These are phyloP conservation scores for Anthoscopus minutus DNA, from an alignment of 2,113 vertebrate species.

Conservation along the genomic window DNA sequence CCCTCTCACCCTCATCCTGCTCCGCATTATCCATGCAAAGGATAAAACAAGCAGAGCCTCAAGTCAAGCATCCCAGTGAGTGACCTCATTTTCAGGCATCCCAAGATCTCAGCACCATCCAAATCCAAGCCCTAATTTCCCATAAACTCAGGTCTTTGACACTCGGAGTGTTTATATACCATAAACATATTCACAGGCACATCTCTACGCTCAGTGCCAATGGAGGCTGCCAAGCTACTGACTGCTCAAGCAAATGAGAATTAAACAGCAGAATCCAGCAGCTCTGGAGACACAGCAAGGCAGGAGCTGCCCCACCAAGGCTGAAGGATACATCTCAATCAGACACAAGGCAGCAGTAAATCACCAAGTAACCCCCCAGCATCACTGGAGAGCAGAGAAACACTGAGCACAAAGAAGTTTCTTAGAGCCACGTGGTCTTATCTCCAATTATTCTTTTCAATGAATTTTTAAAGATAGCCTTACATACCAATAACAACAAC, in stretches of 20 bases:
- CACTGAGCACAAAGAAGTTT: neutral
- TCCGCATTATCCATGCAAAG: neutral
- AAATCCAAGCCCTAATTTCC: neutral
- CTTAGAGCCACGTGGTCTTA: neutral
- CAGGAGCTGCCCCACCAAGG: neutral
- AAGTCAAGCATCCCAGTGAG: neutral
- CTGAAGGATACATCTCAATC: slow-evolving; percentile 29
- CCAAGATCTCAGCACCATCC: neutral
- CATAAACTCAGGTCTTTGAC: neutral
- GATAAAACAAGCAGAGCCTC: neutral
- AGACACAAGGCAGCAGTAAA: neutral
- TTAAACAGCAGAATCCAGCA: neutral
- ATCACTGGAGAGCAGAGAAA: neutral
- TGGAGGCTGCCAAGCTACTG: neutral
- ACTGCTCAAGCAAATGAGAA: neutral
- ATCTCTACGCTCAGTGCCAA: neutral
- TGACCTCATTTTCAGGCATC: neutral
- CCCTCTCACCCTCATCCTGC: neutral
- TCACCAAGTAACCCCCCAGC: neutral
- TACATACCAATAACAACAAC: neutral
- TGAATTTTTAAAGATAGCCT: slow-evolving; percentile 1
- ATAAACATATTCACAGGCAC: neutral
- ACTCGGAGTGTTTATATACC: neutral
- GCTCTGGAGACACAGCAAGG: neutral
- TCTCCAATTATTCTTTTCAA: neutral